Evolutionary conservation across 1,140 invertebrate species (phyloP).

Genomic region (Lutraria rhynchaena): DNA sequence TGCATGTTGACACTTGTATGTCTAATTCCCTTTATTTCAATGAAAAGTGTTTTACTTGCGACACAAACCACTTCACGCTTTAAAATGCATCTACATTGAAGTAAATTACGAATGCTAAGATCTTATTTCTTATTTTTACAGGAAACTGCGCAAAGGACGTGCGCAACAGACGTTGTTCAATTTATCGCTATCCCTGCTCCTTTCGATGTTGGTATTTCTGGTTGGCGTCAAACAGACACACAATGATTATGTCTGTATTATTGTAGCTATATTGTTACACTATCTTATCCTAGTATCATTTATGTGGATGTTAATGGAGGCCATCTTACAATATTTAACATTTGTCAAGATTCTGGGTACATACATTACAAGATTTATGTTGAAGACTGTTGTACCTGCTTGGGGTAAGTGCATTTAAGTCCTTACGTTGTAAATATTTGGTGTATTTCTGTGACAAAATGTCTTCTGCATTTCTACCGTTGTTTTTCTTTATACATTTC

Average conservation of each 20-base stretch:
- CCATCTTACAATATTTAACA: slow-evolving; percentile 82
- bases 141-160: slow-evolving; percentile 77
- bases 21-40: too few relatives aligned
- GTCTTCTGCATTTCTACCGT: too few relatives aligned
- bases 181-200: slow-evolving; percentile 75
- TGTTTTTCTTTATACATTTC: too few relatives aligned
- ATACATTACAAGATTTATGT: slow-evolving; percentile 81
- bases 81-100: too few relatives aligned
- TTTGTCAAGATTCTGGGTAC: slow-evolving; percentile 83
- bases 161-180: slow-evolving; percentile 79
- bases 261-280: slow-evolving; percentile 81
- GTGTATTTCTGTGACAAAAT: too few relatives aligned
- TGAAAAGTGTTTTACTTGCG: too few relatives aligned
- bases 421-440: too few relatives aligned
- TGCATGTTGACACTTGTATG: too few relatives aligned
- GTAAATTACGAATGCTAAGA: too few relatives aligned
- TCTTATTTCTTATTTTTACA: slow-evolving; percentile 59
- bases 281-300: slow-evolving; percentile 83
- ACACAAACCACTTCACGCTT: too few relatives aligned
- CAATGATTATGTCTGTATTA: slow-evolving; percentile 73
- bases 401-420: slow-evolving; percentile 83
- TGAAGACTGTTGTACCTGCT: slow-evolving; percentile 81
- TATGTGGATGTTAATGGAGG: slow-evolving; percentile 84
- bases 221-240: slow-evolving; percentile 76
- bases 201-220: slow-evolving; percentile 74